Evolutionary conservation across 2,113 vertebrate species (phyloP).

Genomic region (Pyrgilauda ruficollis): DNA sequence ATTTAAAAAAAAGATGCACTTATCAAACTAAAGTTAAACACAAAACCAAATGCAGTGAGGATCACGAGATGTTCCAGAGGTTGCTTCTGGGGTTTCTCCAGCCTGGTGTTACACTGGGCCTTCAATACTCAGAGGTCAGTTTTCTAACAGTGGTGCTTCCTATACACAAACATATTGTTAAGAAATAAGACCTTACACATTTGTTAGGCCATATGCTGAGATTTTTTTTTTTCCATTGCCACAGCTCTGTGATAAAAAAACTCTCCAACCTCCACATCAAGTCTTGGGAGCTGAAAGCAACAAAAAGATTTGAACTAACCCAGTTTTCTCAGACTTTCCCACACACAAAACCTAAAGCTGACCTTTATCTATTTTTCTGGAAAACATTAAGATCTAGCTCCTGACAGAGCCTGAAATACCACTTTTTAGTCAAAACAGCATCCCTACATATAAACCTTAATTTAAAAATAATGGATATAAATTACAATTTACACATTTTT

Average conservation of each 20-base stretch:
- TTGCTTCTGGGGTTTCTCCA: neutral
- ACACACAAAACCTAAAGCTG: neutral
- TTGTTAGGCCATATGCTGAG: neutral
- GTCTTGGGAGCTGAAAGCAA: neutral
- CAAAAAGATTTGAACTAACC: neutral
- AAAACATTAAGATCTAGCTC: neutral
- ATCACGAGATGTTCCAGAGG: neutral
- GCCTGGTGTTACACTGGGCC: neutral
- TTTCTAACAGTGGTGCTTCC: neutral
- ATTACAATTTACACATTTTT: neutral
- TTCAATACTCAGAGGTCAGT: neutral
- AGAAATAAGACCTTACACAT: neutral
- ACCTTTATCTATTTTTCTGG: neutral
- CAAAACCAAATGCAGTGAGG: neutral
- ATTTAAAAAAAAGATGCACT: neutral
- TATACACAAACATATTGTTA: neutral
- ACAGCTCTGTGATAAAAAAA: neutral
- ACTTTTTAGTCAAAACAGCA: neutral
- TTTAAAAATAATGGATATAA: neutral
- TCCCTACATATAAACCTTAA: neutral
- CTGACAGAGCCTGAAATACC: neutral
- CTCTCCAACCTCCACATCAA: neutral
- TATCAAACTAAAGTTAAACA: neutral
- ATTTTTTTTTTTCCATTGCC: neutral
- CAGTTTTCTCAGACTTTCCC: neutral